phyloP scores from a whole-genome alignment of 2,113 vertebrate genomes.

The Menura novaehollandiae region DNA sequence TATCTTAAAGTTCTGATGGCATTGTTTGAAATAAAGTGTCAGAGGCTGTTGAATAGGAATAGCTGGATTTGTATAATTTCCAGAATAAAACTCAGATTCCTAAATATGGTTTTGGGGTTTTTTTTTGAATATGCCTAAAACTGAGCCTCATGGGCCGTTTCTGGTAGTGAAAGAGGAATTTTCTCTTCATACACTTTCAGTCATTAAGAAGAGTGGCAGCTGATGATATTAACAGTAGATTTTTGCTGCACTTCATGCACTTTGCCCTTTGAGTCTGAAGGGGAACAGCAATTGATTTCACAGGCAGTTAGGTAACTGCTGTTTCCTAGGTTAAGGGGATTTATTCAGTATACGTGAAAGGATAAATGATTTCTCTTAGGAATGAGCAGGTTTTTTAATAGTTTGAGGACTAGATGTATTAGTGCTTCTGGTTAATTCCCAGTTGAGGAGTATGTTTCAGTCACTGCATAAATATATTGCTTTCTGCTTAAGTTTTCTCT shows the following conservation, averaged over 20 bases:
- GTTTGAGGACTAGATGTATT: background rate
- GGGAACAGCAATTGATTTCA: background rate
- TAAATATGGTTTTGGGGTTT: background rate
- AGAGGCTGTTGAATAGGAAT: background rate
- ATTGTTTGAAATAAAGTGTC: background rate
- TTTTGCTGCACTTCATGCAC: background rate
- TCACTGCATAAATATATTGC: background rate
- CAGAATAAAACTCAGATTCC: background rate
- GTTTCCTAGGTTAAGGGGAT: background rate
- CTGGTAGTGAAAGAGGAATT: background rate
- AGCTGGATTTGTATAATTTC: background rate
- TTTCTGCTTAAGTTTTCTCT: background rate
- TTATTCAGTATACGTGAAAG: background rate
- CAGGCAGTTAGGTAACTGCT: background rate
- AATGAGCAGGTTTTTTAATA: background rate
- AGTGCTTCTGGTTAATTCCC: background rate
- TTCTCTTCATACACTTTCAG: background rate
- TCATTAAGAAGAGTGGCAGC: background rate
- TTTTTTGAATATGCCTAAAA: background rate
- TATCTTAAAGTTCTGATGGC: accelerated
- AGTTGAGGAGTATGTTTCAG: background rate
- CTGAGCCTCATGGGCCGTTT: background rate
- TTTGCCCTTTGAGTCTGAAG: background rate
- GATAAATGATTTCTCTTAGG: background rate
- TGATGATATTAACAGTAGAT: background rate